These are phyloP conservation scores for Drosophila sordidula DNA, from an alignment of 2,888 invertebrate genomes.

Conservation along the genomic window DNA sequence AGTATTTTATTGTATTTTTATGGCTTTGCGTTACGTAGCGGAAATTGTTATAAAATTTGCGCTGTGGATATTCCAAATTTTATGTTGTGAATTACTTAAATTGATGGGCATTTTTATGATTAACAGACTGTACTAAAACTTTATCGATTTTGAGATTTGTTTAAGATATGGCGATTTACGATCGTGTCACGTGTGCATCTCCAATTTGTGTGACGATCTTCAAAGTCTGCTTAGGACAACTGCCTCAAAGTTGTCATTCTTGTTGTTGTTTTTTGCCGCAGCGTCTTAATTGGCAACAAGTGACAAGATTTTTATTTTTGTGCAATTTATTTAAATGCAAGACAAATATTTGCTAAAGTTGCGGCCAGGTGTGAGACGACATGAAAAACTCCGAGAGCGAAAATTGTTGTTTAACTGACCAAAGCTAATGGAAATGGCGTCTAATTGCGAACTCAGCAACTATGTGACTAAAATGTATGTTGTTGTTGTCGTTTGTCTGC, in stretches of 20 bases:
- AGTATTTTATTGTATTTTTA: constrained; percentile 34
- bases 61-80: constrained; percentile 2
- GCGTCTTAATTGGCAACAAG: constrained; percentile 68
- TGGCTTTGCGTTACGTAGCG: not conserved
- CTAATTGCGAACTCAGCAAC: constrained; percentile 55
- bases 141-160: constrained; percentile 2
- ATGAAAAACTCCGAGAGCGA: constrained; percentile 23
- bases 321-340: constrained; percentile 38
- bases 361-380: constrained; percentile 57
- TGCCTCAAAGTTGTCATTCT: constrained; percentile 4
- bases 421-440: constrained; percentile 58
- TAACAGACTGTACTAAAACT: constrained; percentile 6
- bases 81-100: constrained; percentile 11
- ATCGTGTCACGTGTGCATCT: constrained; percentile 34
- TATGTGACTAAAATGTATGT: constrained; percentile 13
- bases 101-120: constrained; percentile 32
- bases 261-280: constrained; percentile 6
- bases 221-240: constrained; percentile 17
- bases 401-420: constrained; percentile 40
- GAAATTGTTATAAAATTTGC: constrained; percentile 23
- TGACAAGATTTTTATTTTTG: constrained; percentile 55
- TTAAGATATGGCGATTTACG: constrained; percentile 12
- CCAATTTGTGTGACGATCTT: constrained; percentile 5
- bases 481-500: constrained; percentile 7
- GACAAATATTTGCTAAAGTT: constrained; percentile 42